A percentile compares a stretch with the other conserved stretches of the same genome.
phyloP scores from a whole-genome alignment of 1,140 invertebrate genomes.

The Sinonovacula constricta region DNA sequence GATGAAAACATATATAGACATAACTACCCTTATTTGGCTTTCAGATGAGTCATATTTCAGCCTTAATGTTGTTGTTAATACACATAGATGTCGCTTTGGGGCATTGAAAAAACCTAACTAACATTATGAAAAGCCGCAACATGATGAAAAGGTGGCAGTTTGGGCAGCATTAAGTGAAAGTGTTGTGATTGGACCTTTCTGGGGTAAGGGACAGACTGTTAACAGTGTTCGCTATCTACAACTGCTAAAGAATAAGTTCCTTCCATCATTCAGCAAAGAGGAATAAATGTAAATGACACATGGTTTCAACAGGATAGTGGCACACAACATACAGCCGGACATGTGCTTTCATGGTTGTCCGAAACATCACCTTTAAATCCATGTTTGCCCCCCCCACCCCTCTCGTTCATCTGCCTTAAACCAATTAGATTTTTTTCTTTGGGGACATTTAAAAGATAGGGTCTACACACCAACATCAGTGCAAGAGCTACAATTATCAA shows the following conservation, averaged over 20 bases:
- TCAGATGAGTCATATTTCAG: no score
- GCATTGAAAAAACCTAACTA: background rate
- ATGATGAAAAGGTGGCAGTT: conserved; percentile 5
- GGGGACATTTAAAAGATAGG: no score
- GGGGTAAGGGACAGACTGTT: background rate
- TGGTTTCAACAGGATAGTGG: conserved; percentile 15
- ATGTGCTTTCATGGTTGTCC: background rate
- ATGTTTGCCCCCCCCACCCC: no score
- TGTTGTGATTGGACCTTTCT: background rate
- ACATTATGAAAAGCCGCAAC: background rate
- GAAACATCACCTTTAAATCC: no score
- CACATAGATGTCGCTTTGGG: conserved; percentile 11
- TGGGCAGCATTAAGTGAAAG: conserved; percentile 8
- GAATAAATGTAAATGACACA: conserved; percentile 5
- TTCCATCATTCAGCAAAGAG: conserved; percentile 2
- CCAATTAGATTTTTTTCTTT: no score
- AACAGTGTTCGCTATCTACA: conserved; percentile 12
- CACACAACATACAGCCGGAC: background rate
- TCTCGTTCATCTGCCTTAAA: no score
- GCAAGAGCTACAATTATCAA: no score
- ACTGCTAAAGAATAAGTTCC: conserved; percentile 7
- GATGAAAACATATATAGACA: no score
- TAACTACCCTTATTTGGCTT: no score
- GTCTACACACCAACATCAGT: no score
- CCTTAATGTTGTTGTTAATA: no score